Evolutionary conservation across 2,113 vertebrate species (phyloP).

Genomic region (Plestiodon gilberti): DNA sequence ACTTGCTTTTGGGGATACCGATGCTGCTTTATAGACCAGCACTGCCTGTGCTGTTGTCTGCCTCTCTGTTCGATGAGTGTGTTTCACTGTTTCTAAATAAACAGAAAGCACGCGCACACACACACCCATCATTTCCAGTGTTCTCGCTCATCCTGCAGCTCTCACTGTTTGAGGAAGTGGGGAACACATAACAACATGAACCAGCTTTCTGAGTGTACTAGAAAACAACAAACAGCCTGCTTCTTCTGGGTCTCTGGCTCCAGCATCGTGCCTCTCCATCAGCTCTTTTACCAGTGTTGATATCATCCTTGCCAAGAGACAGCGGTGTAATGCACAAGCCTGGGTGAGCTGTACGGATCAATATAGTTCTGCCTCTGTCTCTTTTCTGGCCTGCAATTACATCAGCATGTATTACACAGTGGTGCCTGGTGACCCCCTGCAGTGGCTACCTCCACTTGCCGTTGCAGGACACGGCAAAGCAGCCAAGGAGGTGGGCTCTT

Average conservation of each 20-base stretch:
- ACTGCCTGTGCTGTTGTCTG: background rate
- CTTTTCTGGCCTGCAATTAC: constrained; percentile 8
- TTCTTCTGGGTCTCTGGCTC: background rate
- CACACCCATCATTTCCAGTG: too few species aligned
- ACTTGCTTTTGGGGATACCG: too few species aligned
- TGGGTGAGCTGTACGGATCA: background rate
- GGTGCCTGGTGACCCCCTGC: background rate
- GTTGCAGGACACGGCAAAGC: too few species aligned
- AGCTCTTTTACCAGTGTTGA: background rate
- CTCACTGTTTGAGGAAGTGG: background rate
- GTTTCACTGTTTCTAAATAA: background rate
- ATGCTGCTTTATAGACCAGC: background rate
- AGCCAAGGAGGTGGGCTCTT: background rate
- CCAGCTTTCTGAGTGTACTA: background rate
- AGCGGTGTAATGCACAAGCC: background rate
- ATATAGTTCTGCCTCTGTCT: background rate
- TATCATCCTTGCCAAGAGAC: background rate
- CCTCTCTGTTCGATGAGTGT: background rate
- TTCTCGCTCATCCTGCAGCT: background rate
- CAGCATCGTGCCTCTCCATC: background rate
- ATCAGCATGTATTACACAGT: background rate
- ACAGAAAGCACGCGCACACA: background rate
- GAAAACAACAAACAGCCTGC: background rate
- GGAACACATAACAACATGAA: background rate
- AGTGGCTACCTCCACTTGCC: background rate